These are phyloP conservation scores for Lacerta viridis DNA, from an alignment of 2,797 vertebrate species.

Conservation along the genomic window DNA sequence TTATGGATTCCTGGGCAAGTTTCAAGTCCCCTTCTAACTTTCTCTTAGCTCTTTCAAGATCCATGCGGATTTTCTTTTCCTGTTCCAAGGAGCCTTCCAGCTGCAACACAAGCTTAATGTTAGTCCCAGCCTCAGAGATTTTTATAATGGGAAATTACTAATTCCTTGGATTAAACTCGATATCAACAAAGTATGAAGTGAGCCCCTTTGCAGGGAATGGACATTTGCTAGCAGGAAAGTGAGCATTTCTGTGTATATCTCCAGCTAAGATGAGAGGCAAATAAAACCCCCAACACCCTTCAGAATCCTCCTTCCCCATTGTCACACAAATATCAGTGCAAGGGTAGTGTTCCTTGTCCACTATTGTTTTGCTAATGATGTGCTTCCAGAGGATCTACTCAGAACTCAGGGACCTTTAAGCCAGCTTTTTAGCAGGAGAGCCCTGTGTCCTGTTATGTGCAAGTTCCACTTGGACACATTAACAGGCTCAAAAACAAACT, in stretches of 20 bases:
- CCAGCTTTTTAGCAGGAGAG: neutral
- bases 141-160: slow-evolving; percentile 13
- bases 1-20: slow-evolving; percentile 87
- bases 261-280: neutral
- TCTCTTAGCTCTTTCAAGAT: slow-evolving; percentile 88
- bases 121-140: neutral
- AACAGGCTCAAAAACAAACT: neutral
- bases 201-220: neutral
- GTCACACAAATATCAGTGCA: neutral
- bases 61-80: slow-evolving; percentile 88
- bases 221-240: neutral
- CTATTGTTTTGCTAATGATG: neutral
- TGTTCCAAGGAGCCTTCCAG: slow-evolving; percentile 89
- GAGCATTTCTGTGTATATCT: neutral
- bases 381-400: neutral
- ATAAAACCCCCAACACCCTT: neutral
- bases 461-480: neutral
- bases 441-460: neutral
- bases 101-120: slow-evolving; percentile 69
- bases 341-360: neutral
- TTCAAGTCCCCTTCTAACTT: slow-evolving; percentile 91
- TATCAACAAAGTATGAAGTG: neutral
- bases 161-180: neutral
- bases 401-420: neutral
- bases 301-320: neutral